Evolutionary conservation across 1,140 invertebrate species (phyloP).

Genomic region (Himalopsyche phryganea): DNA sequence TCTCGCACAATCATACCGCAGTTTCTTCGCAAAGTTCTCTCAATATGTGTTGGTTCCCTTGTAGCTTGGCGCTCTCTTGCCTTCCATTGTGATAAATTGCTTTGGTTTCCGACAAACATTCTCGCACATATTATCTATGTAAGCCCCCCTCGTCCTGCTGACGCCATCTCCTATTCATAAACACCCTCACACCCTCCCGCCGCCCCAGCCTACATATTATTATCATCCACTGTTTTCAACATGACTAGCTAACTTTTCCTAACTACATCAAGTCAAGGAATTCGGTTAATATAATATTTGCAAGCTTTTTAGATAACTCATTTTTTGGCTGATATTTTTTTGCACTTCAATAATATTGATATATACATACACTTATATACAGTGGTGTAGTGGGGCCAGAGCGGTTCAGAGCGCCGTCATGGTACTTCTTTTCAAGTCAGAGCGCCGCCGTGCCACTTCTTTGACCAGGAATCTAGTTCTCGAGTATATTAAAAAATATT

Average conservation of each 20-base stretch:
- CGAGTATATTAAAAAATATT: too few species aligned
- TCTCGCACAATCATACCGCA: too few species aligned
- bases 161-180: neutral
- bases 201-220: constrained; percentile 1
- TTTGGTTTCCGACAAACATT: constrained; percentile 35
- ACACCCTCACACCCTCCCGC: neutral
- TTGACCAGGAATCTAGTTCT: too few species aligned
- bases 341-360: neutral
- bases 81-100: constrained; percentile 34
- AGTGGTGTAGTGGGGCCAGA: too few species aligned
- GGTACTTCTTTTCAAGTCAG: too few species aligned
- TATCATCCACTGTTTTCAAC: too few species aligned
- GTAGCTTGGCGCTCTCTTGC: constrained; percentile 20
- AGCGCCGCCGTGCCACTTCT: too few species aligned
- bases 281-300: neutral
- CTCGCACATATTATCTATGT: constrained; percentile 34
- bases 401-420: too few species aligned
- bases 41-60: constrained; percentile 6
- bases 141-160: constrained; percentile 8
- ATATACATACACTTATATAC: too few species aligned
- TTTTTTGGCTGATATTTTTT: neutral
- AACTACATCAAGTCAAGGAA: neutral
- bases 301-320: neutral
- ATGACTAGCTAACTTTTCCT: too few species aligned
- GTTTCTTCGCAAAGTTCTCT: too few species aligned